These are phyloP conservation scores for Mactromeris polynyma DNA, from an alignment of 2,888 invertebrate genomes.

Conservation along the genomic window DNA sequence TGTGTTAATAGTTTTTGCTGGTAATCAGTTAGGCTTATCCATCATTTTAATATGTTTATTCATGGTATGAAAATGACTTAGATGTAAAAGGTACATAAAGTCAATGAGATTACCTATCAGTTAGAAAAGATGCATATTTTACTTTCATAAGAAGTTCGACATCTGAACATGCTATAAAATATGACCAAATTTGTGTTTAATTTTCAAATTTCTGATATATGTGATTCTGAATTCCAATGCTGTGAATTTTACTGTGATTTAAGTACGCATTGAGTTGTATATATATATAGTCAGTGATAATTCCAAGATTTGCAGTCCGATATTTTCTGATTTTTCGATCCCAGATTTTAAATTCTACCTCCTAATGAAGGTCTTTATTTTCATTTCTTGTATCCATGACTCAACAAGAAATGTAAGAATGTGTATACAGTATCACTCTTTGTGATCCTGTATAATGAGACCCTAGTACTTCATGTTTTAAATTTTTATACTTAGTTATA, in stretches of 20 bases:
- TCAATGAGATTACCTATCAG: background rate
- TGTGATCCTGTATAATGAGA: background rate
- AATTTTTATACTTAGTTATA: background rate
- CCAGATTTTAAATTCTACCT: too few species aligned
- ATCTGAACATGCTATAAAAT: background rate
- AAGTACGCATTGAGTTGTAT: too few species aligned
- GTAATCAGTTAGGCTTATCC: background rate
- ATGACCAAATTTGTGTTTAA: background rate
- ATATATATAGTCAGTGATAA: too few species aligned
- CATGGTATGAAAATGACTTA: background rate
- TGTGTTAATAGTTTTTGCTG: constrained; percentile 33
- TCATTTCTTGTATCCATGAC: background rate
- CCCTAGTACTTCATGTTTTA: background rate
- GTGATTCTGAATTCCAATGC: too few species aligned
- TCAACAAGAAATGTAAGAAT: background rate
- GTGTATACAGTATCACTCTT: background rate
- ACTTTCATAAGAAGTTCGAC: background rate
- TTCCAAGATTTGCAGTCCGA: too few species aligned
- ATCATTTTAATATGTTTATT: constrained; percentile 33
- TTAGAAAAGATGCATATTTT: background rate
- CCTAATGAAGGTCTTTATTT: background rate
- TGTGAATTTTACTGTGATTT: too few species aligned
- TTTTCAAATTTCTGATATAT: too few species aligned
- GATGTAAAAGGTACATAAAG: background rate
- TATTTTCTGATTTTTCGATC: too few species aligned